These are phyloP conservation scores for Rostratula benghalensis DNA, from an alignment of 2,113 vertebrate genomes.

Conservation along the genomic window DNA sequence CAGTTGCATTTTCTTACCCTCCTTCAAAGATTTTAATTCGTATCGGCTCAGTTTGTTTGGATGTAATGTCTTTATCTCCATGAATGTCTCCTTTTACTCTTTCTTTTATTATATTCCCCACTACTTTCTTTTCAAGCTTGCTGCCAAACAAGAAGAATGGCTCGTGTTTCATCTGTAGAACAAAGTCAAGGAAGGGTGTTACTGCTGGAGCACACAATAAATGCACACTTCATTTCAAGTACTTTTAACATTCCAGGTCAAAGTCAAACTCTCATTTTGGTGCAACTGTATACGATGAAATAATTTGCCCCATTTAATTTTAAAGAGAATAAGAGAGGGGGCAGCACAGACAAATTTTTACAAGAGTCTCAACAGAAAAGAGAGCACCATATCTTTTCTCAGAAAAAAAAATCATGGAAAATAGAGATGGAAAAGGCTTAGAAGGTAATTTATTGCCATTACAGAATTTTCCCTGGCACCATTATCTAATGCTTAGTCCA, in stretches of 20 bases:
- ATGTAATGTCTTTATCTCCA: constrained; percentile 89
- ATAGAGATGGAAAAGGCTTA: constrained; percentile 25
- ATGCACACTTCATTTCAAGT: constrained; percentile 36
- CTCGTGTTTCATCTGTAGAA: constrained; percentile 90
- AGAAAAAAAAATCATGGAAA: neutral
- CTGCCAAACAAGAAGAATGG: constrained; percentile 86
- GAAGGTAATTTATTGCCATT: constrained; percentile 28
- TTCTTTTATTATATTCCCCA: constrained; percentile 88
- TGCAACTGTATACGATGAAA: neutral
- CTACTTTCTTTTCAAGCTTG: constrained; percentile 91
- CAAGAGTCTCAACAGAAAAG: neutral
- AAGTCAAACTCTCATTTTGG: constrained; percentile 27
- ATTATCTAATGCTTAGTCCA: neutral
- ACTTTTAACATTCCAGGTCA: constrained; percentile 42
- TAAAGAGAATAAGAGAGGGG: neutral
- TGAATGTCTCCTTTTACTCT: constrained; percentile 90
- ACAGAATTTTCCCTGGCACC: constrained; percentile 30
- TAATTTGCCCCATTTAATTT: constrained; percentile 12
- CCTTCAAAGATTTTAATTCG: constrained; percentile 99
- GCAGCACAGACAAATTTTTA: constrained; percentile 1
- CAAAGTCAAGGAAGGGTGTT: constrained; percentile 70
- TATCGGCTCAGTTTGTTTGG: constrained; percentile 90
- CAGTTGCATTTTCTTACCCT: constrained; percentile 84
- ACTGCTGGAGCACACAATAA: constrained; percentile 57
- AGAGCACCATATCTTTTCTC: neutral